Base-by-base conservation (phyloP, 2,113 vertebrate species). In the Machaerirhynchus nigripectus region DNA sequence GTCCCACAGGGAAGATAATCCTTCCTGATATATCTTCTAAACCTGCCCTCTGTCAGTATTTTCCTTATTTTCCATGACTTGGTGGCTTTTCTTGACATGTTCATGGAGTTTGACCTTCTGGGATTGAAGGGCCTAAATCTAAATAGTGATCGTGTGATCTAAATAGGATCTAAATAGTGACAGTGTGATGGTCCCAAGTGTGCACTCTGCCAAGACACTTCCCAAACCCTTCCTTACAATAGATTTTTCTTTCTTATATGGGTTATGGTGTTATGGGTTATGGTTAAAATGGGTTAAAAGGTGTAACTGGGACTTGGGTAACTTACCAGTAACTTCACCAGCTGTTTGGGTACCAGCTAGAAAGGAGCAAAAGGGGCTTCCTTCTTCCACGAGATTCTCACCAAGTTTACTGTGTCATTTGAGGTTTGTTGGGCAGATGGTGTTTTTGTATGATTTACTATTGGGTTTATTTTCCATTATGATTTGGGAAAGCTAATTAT, bases 391-490 rank as follows among this genome's bases (percentile, higher is more conserved):
- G 4, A 42, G 24, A 3, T 44, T 57, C 39, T 89, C 69, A 31
- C 42, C 30, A 28, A 28, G 9, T 40, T 86, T 40, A 28, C 60
- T 5, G 1, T 71, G 49, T 77, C 22, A 6, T 63, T 63, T 74
- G 90, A 77, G 73, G 53, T 81, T 86, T 84, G 52, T 53, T 77
- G 64, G 87, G 82, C 71, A 87, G 67, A 75, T 94, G 13, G 1
- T 88, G 16, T 52, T 94, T 93, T 78, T 16, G 6, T 67, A n/a
- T 44, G 59, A 13, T 20, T 80, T 86, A 7, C 2, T 73, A 9
- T 69, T 76, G 42, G 47, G 40, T 78, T 93, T 74, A 61, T 83
- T 90, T 90, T 93, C 63, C 59, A 28, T 83, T 67, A 80, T 20
- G 24, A 59, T 61, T 80, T 88, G 52, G 52, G 76, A 73, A 92